A percentile compares a stretch with the other conserved stretches of the same genome.
These are phyloP conservation scores for Dolichallabes microphthalmus DNA, from an alignment of 2,113 vertebrate genomes.

Conservation along the genomic window DNA sequence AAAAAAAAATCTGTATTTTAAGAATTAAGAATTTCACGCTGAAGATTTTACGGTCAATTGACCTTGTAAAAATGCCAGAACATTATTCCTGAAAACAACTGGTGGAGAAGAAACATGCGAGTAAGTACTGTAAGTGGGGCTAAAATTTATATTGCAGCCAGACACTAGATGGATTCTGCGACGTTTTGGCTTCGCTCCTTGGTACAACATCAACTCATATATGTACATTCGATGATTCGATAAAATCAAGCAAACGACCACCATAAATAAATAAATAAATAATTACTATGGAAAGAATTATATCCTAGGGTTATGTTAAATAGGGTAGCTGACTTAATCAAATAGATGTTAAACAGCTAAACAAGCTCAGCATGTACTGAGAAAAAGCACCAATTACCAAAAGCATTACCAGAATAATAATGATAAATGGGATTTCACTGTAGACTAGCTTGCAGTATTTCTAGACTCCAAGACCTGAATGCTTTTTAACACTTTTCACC, in stretches of 20 bases:
- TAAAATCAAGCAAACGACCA: neutral
- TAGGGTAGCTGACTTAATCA: neutral
- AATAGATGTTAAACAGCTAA: neutral
- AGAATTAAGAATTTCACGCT: neutral
- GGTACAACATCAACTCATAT: neutral
- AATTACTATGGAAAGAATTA: neutral
- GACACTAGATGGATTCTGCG: neutral
- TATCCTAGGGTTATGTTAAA: neutral
- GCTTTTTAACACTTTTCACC: slow-evolving; percentile 13
- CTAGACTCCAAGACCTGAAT: slow-evolving; percentile 4
- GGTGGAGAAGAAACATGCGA: neutral
- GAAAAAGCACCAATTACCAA: slow-evolving; percentile 16
- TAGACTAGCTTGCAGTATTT: neutral
- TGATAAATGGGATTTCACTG: slow-evolving; percentile 21
- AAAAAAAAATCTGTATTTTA: neutral
- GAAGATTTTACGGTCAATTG: neutral
- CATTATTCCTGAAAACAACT: neutral
- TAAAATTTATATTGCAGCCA: neutral
- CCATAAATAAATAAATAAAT: too few species aligned
- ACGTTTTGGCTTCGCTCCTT: neutral
- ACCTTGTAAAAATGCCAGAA: neutral
- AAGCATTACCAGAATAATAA: slow-evolving; percentile 21
- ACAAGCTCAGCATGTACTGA: neutral
- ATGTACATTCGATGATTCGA: too few species aligned
- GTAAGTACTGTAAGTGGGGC: neutral